Conservation (phyloP, 1,140 invertebrate genomes). For the Scaptomyza pallida region DNA sequence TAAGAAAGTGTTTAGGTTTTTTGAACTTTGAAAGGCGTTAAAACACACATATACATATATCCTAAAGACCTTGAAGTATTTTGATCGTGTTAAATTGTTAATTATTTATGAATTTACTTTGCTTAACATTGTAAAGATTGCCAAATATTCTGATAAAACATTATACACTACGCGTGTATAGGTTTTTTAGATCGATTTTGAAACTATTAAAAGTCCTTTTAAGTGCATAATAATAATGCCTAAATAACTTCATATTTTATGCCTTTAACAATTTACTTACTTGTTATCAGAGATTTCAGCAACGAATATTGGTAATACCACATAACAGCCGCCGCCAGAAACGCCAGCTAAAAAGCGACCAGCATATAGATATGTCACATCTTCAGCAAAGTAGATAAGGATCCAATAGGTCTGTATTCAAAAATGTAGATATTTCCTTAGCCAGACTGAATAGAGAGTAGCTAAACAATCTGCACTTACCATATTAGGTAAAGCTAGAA, state of each 20-base stretch:
- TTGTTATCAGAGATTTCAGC: conserved; percentile 74
- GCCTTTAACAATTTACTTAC: conserved; percentile 42
- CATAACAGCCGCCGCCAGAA: conserved; percentile 68
- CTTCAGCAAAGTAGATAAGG: conserved; percentile 62
- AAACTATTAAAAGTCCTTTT: too few species aligned
- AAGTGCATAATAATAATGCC: too few species aligned
- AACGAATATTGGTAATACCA: conserved; percentile 68
- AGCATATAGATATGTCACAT: conserved; percentile 74
- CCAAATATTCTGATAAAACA: too few species aligned
- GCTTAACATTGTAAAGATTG: too few species aligned
- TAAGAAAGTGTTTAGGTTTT: neutral
- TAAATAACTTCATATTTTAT: conserved; percentile 1
- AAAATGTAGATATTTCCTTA: neutral
- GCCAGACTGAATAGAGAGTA: too few species aligned
- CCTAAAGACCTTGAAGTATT: too few species aligned
- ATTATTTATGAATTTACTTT: too few species aligned
- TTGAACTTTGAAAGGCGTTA: too few species aligned
- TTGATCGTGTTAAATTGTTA: too few species aligned
- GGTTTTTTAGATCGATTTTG: too few species aligned
- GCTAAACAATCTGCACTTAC: conserved; percentile 24
- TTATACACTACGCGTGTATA: too few species aligned
- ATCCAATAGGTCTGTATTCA: conserved; percentile 63
- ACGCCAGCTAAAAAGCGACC: conserved; percentile 83
- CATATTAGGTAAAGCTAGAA: conserved; percentile 71
- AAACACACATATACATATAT: too few species aligned